Percentiles rank a stretch among this genome's conserved stretches.
These are phyloP conservation scores for Prochilodus magdalenae DNA, from an alignment of 2,113 vertebrate genomes.

Conservation along the genomic window DNA sequence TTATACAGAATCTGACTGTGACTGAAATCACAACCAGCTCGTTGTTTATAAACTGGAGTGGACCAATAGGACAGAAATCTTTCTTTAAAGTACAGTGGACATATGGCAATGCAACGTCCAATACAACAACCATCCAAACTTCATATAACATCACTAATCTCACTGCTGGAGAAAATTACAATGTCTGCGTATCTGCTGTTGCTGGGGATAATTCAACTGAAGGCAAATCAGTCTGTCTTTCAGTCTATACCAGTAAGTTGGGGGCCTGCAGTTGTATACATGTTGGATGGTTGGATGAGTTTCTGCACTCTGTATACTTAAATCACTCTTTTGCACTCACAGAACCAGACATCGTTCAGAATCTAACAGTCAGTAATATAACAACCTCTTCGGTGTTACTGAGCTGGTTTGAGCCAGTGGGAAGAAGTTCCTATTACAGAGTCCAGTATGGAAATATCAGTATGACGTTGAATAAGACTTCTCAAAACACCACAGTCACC, in stretches of 20 bases:
- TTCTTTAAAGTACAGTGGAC: background rate
- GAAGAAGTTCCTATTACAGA: conserved; percentile 33
- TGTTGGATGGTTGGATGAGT: background rate
- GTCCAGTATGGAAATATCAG: conserved; percentile 16
- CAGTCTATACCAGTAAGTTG: background rate
- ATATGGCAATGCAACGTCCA: fast-evolving
- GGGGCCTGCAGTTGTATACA: too few relatives aligned
- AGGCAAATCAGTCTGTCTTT: background rate
- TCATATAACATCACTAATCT: conserved; percentile 44
- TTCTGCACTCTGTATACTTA: background rate
- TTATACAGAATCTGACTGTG: conserved; percentile 14
- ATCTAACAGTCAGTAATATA: conserved; percentile 49
- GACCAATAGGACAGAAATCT: background rate
- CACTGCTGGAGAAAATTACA: conserved; percentile 69
- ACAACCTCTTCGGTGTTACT: conserved; percentile 40
- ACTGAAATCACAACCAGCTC: conserved; percentile 27
- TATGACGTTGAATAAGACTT: background rate
- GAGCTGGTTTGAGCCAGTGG: conserved; percentile 45
- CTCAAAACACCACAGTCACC: background rate
- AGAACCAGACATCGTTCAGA: conserved; percentile 40
- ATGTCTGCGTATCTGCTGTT: conserved; percentile 41
- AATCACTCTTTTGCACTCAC: conserved; percentile 3
- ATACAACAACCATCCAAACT: background rate
- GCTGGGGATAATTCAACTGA: background rate
- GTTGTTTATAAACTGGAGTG: conserved; percentile 22